These are phyloP conservation scores for Anastrepha ludens DNA, from an alignment of 1,140 invertebrate species.

Conservation along the genomic window DNA sequence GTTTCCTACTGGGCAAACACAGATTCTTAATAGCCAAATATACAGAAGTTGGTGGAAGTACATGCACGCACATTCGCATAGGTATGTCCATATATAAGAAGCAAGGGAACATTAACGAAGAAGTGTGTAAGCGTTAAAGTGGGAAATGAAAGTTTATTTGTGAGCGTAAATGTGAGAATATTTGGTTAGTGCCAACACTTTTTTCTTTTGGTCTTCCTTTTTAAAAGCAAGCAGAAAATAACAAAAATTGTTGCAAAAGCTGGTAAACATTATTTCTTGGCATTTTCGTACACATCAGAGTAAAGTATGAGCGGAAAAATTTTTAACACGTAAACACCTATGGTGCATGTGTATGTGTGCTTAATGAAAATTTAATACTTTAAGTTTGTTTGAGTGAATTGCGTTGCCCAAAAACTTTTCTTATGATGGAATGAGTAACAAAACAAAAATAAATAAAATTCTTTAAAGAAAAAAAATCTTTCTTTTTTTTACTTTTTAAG, in stretches of 20 bases:
- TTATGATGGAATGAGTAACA: not conserved
- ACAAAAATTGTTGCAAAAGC: not conserved
- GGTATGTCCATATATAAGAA: not conserved
- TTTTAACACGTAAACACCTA: not conserved
- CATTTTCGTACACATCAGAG: not conserved
- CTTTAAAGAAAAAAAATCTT: not conserved
- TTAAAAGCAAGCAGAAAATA: not conserved
- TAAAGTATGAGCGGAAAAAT: not conserved
- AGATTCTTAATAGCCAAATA: no score
- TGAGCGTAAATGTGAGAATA: not conserved
- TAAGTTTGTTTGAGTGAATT: slow-evolving; percentile 11
- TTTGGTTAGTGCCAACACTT: slow-evolving; percentile 4
- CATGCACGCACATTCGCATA: no score
- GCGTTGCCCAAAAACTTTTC: not conserved
- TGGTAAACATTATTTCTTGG: not conserved
- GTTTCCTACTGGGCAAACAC: no score
- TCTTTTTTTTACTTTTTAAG: not conserved
- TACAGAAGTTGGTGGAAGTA: no score
- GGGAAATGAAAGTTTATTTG: slow-evolving; percentile 28
- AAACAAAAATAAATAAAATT: not conserved
- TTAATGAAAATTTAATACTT: slow-evolving; percentile 43
- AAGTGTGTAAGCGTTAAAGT: not conserved
- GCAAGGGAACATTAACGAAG: not conserved
- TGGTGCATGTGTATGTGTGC: not conserved
- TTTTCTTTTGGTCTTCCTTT: not conserved